Conservation (phyloP, 2,888 invertebrate species). For the Melitaea athalia region DNA sequence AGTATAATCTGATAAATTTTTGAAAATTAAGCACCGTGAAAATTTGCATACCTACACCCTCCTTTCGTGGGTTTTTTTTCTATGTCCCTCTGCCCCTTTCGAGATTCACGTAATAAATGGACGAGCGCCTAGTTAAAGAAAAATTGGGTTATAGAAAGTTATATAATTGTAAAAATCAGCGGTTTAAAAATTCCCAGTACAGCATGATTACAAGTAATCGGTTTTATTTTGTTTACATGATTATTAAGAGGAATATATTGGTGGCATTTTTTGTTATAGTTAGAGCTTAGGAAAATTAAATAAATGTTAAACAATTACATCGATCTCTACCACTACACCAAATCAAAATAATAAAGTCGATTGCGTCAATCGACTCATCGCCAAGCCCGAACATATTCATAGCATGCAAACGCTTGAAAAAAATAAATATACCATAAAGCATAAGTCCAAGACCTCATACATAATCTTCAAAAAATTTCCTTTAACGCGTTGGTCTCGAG, state of each 20-base stretch:
- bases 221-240: neutral
- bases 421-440: neutral
- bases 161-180: neutral
- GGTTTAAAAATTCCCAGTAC: no score
- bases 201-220: neutral
- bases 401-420: neutral
- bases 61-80: no score
- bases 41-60: no score
- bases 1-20: no score
- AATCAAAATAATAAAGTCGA: neutral
- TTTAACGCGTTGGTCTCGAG: constrained; percentile 25
- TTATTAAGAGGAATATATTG: neutral
- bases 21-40: no score
- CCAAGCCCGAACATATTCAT: neutral
- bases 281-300: neutral
- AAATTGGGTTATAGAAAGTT: neutral
- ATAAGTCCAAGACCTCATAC: neutral
- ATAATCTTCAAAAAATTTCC: neutral
- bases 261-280: neutral
- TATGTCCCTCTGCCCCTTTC: no score
- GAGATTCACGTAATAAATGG: no score
- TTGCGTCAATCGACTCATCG: neutral
- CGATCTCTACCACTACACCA: neutral
- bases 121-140: constrained; percentile 5
- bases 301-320: neutral